These are phyloP conservation scores for Hippocampus barbouri DNA, from an alignment of 2,113 vertebrate species.

Conservation along the genomic window DNA sequence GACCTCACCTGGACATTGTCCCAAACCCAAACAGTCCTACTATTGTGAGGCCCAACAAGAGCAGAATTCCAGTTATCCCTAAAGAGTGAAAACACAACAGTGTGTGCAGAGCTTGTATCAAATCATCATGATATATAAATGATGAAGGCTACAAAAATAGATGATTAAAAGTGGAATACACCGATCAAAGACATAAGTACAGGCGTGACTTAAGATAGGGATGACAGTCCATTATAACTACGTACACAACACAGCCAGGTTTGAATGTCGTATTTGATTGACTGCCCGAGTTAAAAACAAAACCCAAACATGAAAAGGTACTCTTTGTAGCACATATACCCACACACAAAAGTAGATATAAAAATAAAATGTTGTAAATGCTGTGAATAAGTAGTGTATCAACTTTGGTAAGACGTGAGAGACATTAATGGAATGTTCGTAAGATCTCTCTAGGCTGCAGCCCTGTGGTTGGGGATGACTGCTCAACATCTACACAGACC, in stretches of 20 bases:
- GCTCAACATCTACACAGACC: not conserved
- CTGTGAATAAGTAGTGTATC: not conserved
- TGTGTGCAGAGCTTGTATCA: constrained; percentile 8
- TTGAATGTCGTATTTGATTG: not conserved
- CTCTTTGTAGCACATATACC: not conserved
- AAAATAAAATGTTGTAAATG: not conserved
- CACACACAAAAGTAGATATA: not conserved
- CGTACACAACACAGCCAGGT: not conserved
- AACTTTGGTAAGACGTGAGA: not conserved
- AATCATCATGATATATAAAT: not conserved
- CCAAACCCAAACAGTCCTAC: constrained; percentile 9
- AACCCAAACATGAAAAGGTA: not conserved
- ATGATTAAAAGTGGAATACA: not conserved
- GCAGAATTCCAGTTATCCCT: constrained; percentile 5
- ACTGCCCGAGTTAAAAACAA: not conserved
- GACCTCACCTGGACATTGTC: constrained; percentile 10
- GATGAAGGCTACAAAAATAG: not conserved
- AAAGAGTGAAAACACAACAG: not conserved
- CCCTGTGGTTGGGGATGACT: no score
- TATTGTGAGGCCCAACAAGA: constrained; percentile 6
- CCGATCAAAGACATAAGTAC: not conserved
- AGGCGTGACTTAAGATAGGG: not conserved
- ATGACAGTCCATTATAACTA: not conserved
- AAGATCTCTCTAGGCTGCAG: no score
- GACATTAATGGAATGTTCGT: not conserved